A percentile compares a stretch with the other conserved stretches of the same genome.
Conservation (phyloP, 2,113 vertebrate species). For the Caranx ignobilis region DNA sequence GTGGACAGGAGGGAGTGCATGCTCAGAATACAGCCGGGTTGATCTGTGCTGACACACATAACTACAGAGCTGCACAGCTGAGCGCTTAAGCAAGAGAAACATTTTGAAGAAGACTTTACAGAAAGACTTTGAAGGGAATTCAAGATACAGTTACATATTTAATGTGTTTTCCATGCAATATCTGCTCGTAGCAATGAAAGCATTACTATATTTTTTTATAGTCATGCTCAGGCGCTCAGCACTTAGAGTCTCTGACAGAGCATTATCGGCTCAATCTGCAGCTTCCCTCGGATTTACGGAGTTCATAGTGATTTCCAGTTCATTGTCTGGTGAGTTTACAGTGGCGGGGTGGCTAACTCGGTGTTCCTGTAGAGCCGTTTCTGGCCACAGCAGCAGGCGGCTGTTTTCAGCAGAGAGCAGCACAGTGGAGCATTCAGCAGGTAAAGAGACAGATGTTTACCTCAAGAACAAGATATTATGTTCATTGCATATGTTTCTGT, state of each 20-base stretch:
- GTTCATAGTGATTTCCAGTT: neutral
- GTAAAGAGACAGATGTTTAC: no score
- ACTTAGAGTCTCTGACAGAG: neutral
- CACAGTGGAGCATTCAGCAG: no score
- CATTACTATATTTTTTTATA: neutral
- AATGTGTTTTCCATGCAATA: neutral
- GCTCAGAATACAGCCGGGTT: conserved; percentile 30
- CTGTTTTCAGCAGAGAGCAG: no score
- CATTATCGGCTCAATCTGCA: neutral
- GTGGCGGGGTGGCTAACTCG: no score
- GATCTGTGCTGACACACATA: conserved; percentile 8
- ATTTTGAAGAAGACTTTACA: neutral
- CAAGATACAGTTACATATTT: neutral
- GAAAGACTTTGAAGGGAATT: neutral
- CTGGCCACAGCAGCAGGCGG: no score
- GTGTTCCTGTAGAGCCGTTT: no score
- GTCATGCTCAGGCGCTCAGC: no score
- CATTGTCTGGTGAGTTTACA: neutral
- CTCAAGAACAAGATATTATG: no score
- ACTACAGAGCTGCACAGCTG: conserved; percentile 1
- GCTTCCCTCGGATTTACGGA: neutral
- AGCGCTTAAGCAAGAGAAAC: conserved; percentile 4
- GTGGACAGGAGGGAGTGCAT: conserved; percentile 1
- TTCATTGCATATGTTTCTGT: no score
- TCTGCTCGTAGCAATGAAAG: neutral